A percentile compares a stretch with the other conserved stretches of the same genome.
Conservation (phyloP, 2,888 invertebrate genomes). For the Adineta ricciae region DNA sequence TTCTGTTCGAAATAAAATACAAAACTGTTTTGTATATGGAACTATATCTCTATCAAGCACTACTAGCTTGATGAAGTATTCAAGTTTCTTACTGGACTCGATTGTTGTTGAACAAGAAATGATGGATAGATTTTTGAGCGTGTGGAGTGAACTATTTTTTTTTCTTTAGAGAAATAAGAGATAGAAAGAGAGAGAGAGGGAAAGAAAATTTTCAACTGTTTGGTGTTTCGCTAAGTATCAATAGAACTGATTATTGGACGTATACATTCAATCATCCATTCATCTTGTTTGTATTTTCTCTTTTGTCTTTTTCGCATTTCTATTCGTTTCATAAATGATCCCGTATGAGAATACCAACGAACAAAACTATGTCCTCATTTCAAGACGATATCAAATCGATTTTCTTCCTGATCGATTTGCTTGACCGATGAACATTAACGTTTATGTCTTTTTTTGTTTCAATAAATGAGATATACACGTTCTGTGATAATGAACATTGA, state of each 20-base stretch:
- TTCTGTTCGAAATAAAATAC: no score
- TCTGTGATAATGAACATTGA: slow-evolving; percentile 5
- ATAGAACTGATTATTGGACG: not conserved
- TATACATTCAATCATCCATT: not conserved
- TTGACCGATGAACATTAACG: not conserved
- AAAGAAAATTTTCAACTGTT: not conserved
- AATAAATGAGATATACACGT: not conserved
- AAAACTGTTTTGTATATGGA: no score
- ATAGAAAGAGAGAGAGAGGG: not conserved
- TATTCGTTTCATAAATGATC: not conserved
- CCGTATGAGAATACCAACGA: not conserved
- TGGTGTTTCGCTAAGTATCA: not conserved
- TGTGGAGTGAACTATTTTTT: not conserved
- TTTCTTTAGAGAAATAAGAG: not conserved
- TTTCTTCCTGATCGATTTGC: not conserved
- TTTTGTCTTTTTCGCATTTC: not conserved
- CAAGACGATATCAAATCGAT: not conserved
- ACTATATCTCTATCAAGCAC: no score
- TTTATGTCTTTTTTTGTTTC: not conserved
- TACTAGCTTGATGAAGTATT: no score
- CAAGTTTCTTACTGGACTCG: not conserved
- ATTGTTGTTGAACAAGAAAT: not conserved
- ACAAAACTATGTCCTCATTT: not conserved
- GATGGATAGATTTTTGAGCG: not conserved
- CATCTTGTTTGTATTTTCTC: not conserved